Conservation (phyloP, 2,797 vertebrate genomes). For the Siniperca obscura region DNA sequence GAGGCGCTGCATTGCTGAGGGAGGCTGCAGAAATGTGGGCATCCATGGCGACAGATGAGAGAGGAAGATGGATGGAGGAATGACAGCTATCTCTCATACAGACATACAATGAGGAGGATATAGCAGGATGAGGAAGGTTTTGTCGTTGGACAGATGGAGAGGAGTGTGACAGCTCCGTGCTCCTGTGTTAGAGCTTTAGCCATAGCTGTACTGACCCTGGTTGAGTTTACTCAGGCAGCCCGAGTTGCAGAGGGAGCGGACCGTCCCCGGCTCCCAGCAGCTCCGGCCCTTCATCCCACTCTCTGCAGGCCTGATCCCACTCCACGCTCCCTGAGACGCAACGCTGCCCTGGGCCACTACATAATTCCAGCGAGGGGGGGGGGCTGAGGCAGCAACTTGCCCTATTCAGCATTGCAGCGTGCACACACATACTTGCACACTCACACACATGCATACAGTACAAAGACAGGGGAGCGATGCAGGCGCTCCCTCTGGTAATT, state of each 20-base stretch:
- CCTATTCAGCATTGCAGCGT: conserved; percentile 79
- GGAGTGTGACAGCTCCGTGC: conserved; percentile 73
- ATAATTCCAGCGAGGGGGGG: conserved; percentile 76
- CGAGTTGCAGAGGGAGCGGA: conserved; percentile 94
- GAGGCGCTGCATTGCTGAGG: conserved; percentile 50
- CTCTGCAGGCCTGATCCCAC: conserved; percentile 73
- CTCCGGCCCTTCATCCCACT: conserved; percentile 95
- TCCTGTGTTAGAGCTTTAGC: conserved; percentile 68
- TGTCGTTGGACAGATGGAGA: conserved; percentile 53
- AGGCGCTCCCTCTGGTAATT: conserved; percentile 52
- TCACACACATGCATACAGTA: conserved; percentile 53
- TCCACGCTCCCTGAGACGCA: conserved; percentile 70
- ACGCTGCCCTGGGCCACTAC: conserved; percentile 79
- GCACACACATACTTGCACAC: conserved; percentile 63
- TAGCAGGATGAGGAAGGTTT: conserved; percentile 54
- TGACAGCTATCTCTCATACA: conserved; percentile 60
- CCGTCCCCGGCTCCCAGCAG: conserved; percentile 93
- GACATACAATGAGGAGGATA: conserved; percentile 50
- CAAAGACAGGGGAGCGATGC: conserved; percentile 52
- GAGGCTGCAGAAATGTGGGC: conserved; percentile 56
- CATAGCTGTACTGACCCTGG: conserved; percentile 90
- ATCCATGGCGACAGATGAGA: conserved; percentile 49
- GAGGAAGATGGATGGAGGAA: conserved; percentile 56
- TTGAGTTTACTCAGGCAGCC: conserved; percentile 93
- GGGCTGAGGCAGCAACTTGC: conserved; percentile 69